A percentile compares a stretch with the other conserved stretches of the same genome.
phyloP scores from a whole-genome alignment of 2,113 vertebrate species.

The Sylvietta virens region DNA sequence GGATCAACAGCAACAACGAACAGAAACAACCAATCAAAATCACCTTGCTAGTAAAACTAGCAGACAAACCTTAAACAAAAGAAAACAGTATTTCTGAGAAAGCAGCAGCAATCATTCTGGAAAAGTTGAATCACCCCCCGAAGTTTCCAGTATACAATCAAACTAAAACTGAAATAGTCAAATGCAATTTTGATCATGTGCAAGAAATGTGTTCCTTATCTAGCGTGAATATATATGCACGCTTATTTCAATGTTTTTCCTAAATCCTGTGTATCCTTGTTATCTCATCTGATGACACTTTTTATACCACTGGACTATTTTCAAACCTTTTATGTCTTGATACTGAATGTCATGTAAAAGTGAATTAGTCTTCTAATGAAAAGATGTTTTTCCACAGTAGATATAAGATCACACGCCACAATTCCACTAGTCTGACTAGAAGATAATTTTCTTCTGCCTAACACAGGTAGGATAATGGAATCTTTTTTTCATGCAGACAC shows the following conservation, averaged over 20 bases:
- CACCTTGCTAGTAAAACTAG: background rate
- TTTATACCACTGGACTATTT: background rate
- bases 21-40: background rate
- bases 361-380: background rate
- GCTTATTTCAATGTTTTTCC: background rate
- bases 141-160: background rate
- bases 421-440: background rate
- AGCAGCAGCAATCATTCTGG: background rate
- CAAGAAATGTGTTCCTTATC: background rate
- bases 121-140: background rate
- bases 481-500: background rate
- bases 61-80: background rate
- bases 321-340: background rate
- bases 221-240: background rate
- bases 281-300: background rate
- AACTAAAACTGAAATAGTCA: background rate
- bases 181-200: background rate
- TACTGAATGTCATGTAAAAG: background rate
- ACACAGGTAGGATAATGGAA: background rate
- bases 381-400: background rate
- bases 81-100: background rate
- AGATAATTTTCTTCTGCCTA: background rate
- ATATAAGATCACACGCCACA: accelerated
- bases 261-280: background rate
- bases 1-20: background rate